phyloP scores from a whole-genome alignment of 2,888 invertebrate species.

The Ceriagrion tenellum region DNA sequence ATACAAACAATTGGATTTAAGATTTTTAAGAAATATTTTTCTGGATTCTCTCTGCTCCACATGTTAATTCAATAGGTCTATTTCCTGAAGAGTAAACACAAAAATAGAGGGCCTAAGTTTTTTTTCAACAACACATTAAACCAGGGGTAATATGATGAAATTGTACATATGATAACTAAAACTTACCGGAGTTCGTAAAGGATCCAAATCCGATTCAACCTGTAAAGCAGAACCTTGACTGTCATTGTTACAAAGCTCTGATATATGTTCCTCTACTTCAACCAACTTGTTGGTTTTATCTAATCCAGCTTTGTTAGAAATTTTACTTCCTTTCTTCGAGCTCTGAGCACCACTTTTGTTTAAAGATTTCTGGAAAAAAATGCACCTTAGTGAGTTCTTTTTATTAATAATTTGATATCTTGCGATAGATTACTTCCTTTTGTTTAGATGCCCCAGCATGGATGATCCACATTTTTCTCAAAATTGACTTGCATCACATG shows the following conservation, averaged over 20 bases:
- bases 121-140: too few species aligned
- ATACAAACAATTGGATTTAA: too few species aligned
- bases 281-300: conserved; percentile 14
- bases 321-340: conserved; percentile 25
- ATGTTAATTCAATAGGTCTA: too few species aligned
- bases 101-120: too few species aligned
- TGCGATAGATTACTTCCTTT: too few species aligned
- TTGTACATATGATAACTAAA: not conserved
- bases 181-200: conserved; percentile 50
- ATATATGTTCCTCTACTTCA: not conserved
- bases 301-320: not conserved
- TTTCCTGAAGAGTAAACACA: too few species aligned
- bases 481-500: too few species aligned
- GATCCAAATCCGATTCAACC: conserved; percentile 55
- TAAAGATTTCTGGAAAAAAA: conserved; percentile 34
- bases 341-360: not conserved
- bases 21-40: too few species aligned
- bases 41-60: too few species aligned
- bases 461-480: too few species aligned
- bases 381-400: not conserved
- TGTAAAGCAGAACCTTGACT: conserved; percentile 20
- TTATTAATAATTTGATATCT: not conserved
- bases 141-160: not conserved
- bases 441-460: too few species aligned
- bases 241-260: conserved; percentile 41